A percentile compares a stretch with the other conserved stretches of the same genome.
Evolutionary conservation across 2,113 vertebrate genomes (phyloP).

Genomic region (Sinocyclocheilus rhinocerous): DNA sequence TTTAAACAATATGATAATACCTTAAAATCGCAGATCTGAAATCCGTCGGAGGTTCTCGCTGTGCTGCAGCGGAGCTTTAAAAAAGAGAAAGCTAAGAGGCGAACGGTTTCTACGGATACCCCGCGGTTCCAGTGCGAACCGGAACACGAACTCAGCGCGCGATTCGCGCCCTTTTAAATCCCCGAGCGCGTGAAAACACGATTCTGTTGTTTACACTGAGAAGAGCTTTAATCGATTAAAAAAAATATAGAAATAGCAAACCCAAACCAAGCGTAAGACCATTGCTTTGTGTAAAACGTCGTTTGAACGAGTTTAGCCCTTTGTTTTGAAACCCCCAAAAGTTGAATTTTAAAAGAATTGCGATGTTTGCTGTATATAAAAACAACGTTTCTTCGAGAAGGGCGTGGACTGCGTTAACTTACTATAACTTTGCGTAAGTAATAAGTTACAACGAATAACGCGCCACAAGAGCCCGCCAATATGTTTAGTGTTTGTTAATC

Average conservation of each 20-base stretch:
- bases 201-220: slow-evolving; percentile 50
- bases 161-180: slow-evolving; percentile 74
- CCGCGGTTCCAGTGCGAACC: slow-evolving; percentile 47
- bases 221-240: neutral
- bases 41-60: neutral
- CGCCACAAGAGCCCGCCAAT: slow-evolving; percentile 15
- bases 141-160: slow-evolving; percentile 43
- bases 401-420: neutral
- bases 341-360: rapidly evolving
- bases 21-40: neutral
- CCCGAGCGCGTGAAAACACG: slow-evolving; percentile 27
- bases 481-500: neutral
- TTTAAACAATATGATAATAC: neutral
- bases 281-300: too few species aligned
- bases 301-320: neutral
- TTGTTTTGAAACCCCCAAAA: neutral
- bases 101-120: slow-evolving; percentile 54
- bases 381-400: neutral
- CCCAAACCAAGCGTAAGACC: too few species aligned
- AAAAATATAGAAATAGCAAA: neutral
- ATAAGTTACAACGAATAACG: neutral
- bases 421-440: neutral
- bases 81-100: slow-evolving; percentile 21
- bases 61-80: slow-evolving; percentile 1
- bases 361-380: neutral